Base-by-base conservation (phyloP, 2,113 vertebrate genomes). In the Nothoprocta pentlandii region DNA sequence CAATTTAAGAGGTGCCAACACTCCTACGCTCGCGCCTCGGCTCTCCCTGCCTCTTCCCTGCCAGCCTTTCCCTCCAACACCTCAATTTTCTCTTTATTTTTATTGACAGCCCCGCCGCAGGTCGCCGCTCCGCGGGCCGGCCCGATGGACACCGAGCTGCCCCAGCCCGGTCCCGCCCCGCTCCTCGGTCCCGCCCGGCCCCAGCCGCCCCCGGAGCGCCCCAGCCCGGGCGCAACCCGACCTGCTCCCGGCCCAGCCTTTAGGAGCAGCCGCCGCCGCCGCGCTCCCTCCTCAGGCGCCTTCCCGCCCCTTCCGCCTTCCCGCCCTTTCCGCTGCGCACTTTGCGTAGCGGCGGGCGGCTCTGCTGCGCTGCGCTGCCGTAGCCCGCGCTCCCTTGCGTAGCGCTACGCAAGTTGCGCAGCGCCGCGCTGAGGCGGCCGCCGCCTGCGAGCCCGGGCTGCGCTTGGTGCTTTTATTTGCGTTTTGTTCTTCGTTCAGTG, bases 131-230 rank as follows among this genome's bases (percentile, higher is more conserved):
- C 19, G 34, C 23, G 56, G 11, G 62, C 11, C 70, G 16, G 32
- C 42, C 77, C 22, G 36, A 51, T 32, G 16, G 12, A 16, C 10
- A 2, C 32, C 67, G 11, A 3, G 19, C 68, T 34, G 22, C 80
- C 11, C 67, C 56, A 20, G 34, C n/a, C 22, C 30, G 56, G 8
- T 14, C 62, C 47, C 59, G 21, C 62, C 42, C 59, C 15, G 56
- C 20, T 10, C 3, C 46, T 28, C 51, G 3, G 17, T 51, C 15
- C 0, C 3, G 0, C 23, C 80, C 64, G 69, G 3, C 13, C 67
- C 93, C 44, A 63, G 85, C 51, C 80, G 62, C 81, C 15, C 71
- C 70, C 62, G 46, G 19, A 6, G 12, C 21, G 9, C 26, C 23
- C 49, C 54, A 12, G 15, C 22, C 26, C 46, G 5, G 16, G 49